These are phyloP conservation scores for Baccha elongata DNA, from an alignment of 2,888 invertebrate genomes.

Conservation along the genomic window DNA sequence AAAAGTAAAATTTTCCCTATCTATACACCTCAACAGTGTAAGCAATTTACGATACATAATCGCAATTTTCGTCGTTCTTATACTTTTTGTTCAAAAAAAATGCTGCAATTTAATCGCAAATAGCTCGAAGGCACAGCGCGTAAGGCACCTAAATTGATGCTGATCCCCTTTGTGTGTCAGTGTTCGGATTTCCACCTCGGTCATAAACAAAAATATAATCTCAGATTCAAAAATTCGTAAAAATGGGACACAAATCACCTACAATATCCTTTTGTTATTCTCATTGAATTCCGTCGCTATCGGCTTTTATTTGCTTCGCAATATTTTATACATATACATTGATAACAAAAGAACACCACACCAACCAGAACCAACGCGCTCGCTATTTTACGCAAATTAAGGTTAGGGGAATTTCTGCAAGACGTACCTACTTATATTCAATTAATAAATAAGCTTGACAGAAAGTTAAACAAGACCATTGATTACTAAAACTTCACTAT, in stretches of 20 bases:
- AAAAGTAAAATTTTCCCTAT: too few species aligned
- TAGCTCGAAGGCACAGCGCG: constrained; percentile 12
- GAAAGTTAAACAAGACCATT: too few species aligned
- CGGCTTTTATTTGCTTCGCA: constrained; percentile 54
- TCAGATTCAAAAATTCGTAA: constrained; percentile 67
- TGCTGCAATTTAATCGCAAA: constrained; percentile 37
- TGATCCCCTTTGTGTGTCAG: constrained; percentile 58
- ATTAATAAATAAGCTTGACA: too few species aligned
- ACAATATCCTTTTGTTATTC: constrained; percentile 60
- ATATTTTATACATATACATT: constrained; percentile 40
- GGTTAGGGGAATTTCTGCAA: not conserved
- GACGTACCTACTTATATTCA: too few species aligned
- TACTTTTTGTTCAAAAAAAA: constrained; percentile 18
- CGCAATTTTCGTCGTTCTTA: not conserved
- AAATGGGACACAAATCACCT: constrained; percentile 42
- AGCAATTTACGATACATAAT: constrained; percentile 10
- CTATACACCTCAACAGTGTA: too few species aligned
- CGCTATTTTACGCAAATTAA: not conserved
- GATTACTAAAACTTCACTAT: too few species aligned
- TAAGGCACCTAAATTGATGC: constrained; percentile 56
- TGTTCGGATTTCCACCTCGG: constrained; percentile 63
- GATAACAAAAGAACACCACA: not conserved
- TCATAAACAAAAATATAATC: constrained; percentile 69
- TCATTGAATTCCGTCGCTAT: constrained; percentile 52
- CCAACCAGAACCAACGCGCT: too few species aligned